Conservation (phyloP, 2,888 invertebrate genomes). For the Hypsopygia costalis region DNA sequence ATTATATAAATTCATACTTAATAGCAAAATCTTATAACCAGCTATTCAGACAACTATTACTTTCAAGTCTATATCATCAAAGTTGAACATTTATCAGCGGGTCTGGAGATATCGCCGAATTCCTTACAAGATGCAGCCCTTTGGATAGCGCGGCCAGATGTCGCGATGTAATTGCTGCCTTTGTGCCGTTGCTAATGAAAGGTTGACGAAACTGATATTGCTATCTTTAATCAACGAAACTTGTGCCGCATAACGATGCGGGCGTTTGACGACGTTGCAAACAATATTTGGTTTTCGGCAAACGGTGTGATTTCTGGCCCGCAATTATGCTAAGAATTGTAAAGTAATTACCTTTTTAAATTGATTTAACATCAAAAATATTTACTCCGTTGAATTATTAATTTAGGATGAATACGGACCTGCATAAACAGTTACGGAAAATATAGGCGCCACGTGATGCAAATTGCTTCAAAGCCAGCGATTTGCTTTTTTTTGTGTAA, state of each 20-base stretch:
- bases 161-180: constrained; percentile 71
- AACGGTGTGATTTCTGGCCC: constrained; percentile 14
- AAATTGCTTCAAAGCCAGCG: no score
- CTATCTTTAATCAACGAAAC: constrained; percentile 78
- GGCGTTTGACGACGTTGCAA: constrained; percentile 50
- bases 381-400: no score
- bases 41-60: no score
- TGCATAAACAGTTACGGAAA: no score
- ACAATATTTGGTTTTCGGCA: constrained; percentile 25
- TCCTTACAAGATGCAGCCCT: constrained; percentile 65
- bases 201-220: constrained; percentile 75
- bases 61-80: constrained; percentile 4
- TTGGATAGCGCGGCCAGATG: constrained; percentile 74
- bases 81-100: constrained; percentile 8
- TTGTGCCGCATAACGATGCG: constrained; percentile 61
- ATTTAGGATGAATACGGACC: no score
- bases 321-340: no score
- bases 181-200: constrained; percentile 73
- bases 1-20: no score
- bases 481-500: no score
- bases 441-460: no score
- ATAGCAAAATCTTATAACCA: no score
- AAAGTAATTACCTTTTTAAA: no score
- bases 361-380: no score
- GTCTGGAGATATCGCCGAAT: not conserved